Evolutionary conservation across 2,113 vertebrate species (phyloP).

Genomic region (Anser brachyrhynchus): DNA sequence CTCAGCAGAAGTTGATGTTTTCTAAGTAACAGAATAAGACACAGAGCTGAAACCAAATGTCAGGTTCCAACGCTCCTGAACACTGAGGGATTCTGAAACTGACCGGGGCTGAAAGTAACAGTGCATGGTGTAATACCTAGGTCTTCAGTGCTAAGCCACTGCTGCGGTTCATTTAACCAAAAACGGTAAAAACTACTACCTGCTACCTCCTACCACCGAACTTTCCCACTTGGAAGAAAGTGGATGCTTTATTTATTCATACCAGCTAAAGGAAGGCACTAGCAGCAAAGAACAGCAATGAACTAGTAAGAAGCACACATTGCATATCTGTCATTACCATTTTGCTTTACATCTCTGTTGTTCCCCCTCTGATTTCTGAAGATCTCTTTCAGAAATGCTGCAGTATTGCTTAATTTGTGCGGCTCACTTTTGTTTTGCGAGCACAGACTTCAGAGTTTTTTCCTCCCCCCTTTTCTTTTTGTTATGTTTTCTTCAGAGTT

Average conservation of each 20-base stretch:
- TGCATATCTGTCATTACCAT: background rate
- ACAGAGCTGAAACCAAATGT: background rate
- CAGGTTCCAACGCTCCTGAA: background rate
- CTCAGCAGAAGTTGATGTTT: background rate
- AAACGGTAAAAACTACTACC: background rate
- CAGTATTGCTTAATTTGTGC: background rate
- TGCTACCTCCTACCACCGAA: background rate
- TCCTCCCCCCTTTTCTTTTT: accelerated
- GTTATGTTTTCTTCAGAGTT: background rate
- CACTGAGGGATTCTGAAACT: background rate
- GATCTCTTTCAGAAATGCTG: background rate
- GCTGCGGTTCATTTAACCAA: background rate
- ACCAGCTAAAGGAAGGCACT: background rate
- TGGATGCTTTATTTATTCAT: background rate
- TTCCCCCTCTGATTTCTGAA: background rate
- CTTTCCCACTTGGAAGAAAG: background rate
- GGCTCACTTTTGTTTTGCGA: background rate
- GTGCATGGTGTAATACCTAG: background rate
- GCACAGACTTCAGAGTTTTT: background rate
- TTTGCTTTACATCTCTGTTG: background rate
- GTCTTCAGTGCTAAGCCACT: background rate
- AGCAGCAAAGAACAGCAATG: background rate
- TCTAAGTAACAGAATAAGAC: background rate
- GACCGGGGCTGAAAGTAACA: background rate
- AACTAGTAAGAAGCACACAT: background rate